These are phyloP conservation scores for Zaprionus capensis DNA, from an alignment of 1,140 invertebrate genomes.

Conservation along the genomic window DNA sequence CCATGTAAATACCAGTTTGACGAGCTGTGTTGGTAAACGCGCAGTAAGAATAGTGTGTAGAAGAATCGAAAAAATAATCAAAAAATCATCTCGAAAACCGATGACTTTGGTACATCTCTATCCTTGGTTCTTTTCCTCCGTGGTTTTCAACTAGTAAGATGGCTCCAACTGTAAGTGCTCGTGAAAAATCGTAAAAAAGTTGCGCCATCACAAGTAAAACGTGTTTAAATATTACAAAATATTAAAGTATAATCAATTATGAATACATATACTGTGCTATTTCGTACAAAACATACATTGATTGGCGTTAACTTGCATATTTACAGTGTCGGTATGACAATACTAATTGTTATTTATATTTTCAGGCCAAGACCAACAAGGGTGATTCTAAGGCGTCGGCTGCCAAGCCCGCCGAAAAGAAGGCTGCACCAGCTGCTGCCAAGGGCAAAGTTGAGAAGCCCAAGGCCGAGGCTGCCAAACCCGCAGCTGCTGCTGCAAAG, in stretches of 20 bases:
- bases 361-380: slow-evolving; percentile 79
- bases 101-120: slow-evolving; percentile 32
- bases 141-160: slow-evolving; percentile 79
- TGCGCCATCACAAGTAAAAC: slow-evolving; percentile 32
- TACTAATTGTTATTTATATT: neutral
- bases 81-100: slow-evolving; percentile 16
- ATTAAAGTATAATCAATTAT: neutral
- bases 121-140: slow-evolving; percentile 77
- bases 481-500: slow-evolving; percentile 78
- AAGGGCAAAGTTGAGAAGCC: slow-evolving; percentile 84
- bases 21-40: neutral
- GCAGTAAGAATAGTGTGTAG: neutral
- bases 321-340: neutral
- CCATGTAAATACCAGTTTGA: neutral
- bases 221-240: slow-evolving; percentile 34
- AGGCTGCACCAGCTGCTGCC: slow-evolving; percentile 77
- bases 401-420: slow-evolving; percentile 79
- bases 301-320: neutral
- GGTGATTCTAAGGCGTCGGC: slow-evolving; percentile 76
- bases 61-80: neutral
- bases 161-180: slow-evolving; percentile 82
- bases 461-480: slow-evolving; percentile 81
- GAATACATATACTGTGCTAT: slow-evolving; percentile 20
- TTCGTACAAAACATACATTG: slow-evolving; percentile 9
- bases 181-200: slow-evolving; percentile 38